phyloP scores from a whole-genome alignment of 2,113 vertebrate species.

The Diphyllodes magnificus region DNA sequence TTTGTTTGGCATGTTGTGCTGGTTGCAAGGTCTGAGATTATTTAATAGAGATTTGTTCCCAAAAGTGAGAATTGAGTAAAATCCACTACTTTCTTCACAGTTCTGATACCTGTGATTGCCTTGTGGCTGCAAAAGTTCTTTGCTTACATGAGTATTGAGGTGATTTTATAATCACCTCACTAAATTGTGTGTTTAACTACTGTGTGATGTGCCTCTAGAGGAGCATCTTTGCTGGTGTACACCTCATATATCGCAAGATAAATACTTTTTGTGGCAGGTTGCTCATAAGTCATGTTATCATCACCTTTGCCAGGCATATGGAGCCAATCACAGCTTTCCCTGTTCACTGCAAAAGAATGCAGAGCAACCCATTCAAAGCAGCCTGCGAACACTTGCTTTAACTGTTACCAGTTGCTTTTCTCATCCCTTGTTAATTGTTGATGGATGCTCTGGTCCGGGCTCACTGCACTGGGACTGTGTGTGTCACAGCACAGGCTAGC shows the following conservation, averaged over 20 bases:
- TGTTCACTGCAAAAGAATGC: conserved; percentile 14
- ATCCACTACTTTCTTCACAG: not conserved
- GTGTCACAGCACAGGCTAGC: not conserved
- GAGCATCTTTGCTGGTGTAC: conserved; percentile 16
- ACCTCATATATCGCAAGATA: not conserved
- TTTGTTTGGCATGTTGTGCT: not conserved
- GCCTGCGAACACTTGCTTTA: not conserved
- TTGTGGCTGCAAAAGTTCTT: not conserved
- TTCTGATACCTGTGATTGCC: not conserved
- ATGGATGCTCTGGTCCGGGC: not conserved
- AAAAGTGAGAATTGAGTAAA: not conserved
- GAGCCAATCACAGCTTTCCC: conserved; percentile 42
- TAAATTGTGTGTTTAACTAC: conserved; percentile 10
- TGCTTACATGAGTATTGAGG: not conserved
- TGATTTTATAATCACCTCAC: conserved; percentile 2
- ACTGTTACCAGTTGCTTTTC: not conserved
- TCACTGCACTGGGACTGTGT: not conserved
- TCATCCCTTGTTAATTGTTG: not conserved
- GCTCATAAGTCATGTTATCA: conserved; percentile 55
- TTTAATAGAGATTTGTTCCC: not conserved
- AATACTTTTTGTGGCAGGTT: not conserved
- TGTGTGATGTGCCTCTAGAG: not conserved
- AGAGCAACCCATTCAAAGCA: not conserved
- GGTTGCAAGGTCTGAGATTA: not conserved
- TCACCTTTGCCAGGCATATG: conserved; percentile 49